A percentile compares a stretch with the other conserved stretches of the same genome.
These are phyloP conservation scores for Chrosomus eos DNA, from an alignment of 2,797 vertebrate species.

Conservation along the genomic window DNA sequence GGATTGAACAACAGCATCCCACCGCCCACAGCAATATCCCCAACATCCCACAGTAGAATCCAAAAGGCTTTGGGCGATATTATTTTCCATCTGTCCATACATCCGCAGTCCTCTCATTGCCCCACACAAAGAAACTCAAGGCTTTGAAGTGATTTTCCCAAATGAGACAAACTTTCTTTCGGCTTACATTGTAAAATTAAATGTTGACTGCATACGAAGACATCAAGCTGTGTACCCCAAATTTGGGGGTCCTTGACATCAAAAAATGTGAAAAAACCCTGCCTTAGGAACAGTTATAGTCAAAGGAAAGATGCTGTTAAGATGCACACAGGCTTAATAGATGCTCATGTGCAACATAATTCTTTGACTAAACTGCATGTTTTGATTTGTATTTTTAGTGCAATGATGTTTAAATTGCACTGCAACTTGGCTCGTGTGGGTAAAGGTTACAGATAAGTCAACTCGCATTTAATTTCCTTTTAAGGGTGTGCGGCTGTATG, in stretches of 20 bases:
- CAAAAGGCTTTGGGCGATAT: neutral
- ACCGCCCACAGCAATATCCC: constrained; percentile 2
- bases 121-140: neutral
- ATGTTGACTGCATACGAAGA: neutral
- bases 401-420: constrained; percentile 19
- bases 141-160: constrained; percentile 20
- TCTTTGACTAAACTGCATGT: constrained; percentile 3
- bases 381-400: constrained; percentile 18
- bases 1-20: neutral
- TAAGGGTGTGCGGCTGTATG: constrained; percentile 1
- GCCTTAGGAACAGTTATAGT: neutral
- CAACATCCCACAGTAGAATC: neutral
- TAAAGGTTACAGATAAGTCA: constrained; percentile 49
- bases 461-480: constrained; percentile 7
- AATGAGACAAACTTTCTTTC: neutral
- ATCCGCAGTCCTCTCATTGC: neutral
- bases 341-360: neutral
- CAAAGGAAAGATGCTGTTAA: neutral
- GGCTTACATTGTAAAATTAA: neutral
- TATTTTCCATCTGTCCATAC: constrained; percentile 26
- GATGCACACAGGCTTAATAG: neutral
- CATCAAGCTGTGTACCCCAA: neutral
- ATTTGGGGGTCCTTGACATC: neutral
- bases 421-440: neutral
- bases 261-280: neutral